phyloP scores from a whole-genome alignment of 1,140 invertebrate species.

The Littorina saxatilis region DNA sequence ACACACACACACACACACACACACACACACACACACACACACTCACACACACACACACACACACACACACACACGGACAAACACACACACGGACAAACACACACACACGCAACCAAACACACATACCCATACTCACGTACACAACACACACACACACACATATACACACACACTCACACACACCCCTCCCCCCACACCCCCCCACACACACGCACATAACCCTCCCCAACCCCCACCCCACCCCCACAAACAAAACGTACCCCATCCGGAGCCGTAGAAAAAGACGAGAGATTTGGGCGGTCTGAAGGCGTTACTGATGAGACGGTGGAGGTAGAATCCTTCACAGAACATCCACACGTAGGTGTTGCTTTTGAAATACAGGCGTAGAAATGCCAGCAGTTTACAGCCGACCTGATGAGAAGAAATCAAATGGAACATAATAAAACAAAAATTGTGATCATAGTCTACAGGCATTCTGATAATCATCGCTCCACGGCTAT shows the following conservation, averaged over 20 bases:
- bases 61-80: constrained; percentile 15
- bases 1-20: neutral
- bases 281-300: constrained; percentile 77
- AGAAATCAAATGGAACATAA: constrained; percentile 26
- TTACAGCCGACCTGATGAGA: constrained; percentile 69
- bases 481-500: no score
- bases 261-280: constrained; percentile 79
- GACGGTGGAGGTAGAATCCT: constrained; percentile 78
- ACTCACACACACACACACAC: neutral
- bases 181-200: no score
- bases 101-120: no score
- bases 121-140: no score
- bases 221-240: no score
- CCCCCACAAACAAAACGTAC: constrained; percentile 59
- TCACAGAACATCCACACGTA: constrained; percentile 80
- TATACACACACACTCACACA: no score
- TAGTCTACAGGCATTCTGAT: neutral
- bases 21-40: constrained; percentile 2
- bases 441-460: neutral
- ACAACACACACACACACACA: no score
- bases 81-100: no score
- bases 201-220: no score
- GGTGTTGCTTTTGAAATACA: constrained; percentile 69
- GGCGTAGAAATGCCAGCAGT: constrained; percentile 65
- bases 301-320: constrained; percentile 79